Percentiles rank a stretch among this genome's conserved stretches.
Evolutionary conservation across 2,797 vertebrate species (phyloP).

Genomic region (Paguma larvata): DNA sequence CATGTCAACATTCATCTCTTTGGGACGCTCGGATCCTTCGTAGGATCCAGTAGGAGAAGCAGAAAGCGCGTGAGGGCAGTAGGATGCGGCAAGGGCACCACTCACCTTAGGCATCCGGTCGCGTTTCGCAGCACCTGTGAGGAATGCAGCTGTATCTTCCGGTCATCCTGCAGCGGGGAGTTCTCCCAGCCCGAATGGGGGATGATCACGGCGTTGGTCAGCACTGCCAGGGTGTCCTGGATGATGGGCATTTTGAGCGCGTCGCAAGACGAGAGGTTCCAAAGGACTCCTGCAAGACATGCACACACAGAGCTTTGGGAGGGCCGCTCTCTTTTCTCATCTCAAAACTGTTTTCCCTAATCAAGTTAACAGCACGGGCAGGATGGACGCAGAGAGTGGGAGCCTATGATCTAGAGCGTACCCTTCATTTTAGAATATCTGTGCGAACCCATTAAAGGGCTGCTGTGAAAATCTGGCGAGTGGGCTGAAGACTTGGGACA

Average conservation of each 20-base stretch:
- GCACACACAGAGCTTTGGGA: neutral
- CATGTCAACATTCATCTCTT: neutral
- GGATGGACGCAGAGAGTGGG: neutral
- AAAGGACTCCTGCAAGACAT: conserved; percentile 94
- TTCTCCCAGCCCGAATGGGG: conserved; percentile 98
- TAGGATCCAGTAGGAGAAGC: neutral
- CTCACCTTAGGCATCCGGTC: conserved; percentile 99
- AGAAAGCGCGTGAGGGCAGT: accelerated
- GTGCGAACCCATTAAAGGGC: neutral
- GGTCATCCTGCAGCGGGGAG: conserved; percentile 96
- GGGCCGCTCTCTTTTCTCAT: neutral
- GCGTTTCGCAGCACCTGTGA: conserved; percentile 99
- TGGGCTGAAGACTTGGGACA: neutral
- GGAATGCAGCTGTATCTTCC: conserved; percentile 97
- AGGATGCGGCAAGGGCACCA: accelerated
- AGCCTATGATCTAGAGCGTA: neutral
- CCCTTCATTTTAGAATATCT: neutral
- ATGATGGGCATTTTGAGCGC: conserved; percentile 99
- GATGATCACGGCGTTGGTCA: conserved; percentile 99
- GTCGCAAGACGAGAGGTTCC: conserved; percentile 99
- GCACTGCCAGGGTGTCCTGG: conserved; percentile 97
- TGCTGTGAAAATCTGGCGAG: neutral
- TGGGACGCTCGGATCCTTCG: neutral
- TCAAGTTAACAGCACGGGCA: neutral
- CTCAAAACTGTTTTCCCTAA: neutral